A percentile compares a stretch with the other conserved stretches of the same genome.
Conservation (phyloP, 1,140 invertebrate species). For the Lordiphosa clarofinis region DNA sequence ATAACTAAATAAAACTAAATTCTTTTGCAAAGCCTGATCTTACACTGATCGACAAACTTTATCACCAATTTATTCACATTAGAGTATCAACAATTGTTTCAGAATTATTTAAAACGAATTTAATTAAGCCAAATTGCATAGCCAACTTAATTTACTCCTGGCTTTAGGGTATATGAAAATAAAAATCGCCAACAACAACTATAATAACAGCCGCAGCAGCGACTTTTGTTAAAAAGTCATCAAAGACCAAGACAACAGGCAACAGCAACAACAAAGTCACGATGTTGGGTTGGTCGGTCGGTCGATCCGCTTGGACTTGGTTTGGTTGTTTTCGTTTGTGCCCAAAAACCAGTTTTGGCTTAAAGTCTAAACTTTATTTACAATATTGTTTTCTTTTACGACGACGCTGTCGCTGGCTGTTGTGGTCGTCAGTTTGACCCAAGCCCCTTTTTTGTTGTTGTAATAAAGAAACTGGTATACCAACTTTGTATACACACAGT, state of each 20-base stretch:
- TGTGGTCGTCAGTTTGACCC: constrained; percentile 67
- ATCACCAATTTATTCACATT: too few species aligned
- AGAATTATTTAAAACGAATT: too few species aligned
- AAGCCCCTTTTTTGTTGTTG: constrained; percentile 65
- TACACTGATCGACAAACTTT: too few species aligned
- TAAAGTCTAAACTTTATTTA: constrained; percentile 76
- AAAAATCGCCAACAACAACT: constrained; percentile 34
- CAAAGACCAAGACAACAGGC: constrained; percentile 60
- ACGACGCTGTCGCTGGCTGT: constrained; percentile 51
- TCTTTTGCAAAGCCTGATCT: too few species aligned
- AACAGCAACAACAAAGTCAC: constrained; percentile 61
- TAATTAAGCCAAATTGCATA: constrained; percentile 5
- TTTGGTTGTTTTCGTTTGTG: constrained; percentile 54
- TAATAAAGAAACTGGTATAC: constrained; percentile 73
- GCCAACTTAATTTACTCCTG: constrained; percentile 11
- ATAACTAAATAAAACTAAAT: too few species aligned
- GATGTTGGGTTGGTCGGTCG: constrained; percentile 46
- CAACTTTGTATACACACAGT: constrained; percentile 23
- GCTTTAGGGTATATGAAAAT: constrained; percentile 27
- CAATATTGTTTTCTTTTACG: constrained; percentile 76
- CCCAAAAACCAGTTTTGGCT: constrained; percentile 62
- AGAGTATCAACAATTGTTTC: too few species aligned
- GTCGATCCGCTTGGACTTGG: constrained; percentile 15
- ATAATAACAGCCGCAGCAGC: constrained; percentile 17
- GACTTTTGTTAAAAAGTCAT: constrained; percentile 72